A percentile compares a stretch with the other conserved stretches of the same genome.
These are phyloP conservation scores for Microcebus tavaratra DNA, from an alignment of 2,113 vertebrate genomes.

Conservation along the genomic window DNA sequence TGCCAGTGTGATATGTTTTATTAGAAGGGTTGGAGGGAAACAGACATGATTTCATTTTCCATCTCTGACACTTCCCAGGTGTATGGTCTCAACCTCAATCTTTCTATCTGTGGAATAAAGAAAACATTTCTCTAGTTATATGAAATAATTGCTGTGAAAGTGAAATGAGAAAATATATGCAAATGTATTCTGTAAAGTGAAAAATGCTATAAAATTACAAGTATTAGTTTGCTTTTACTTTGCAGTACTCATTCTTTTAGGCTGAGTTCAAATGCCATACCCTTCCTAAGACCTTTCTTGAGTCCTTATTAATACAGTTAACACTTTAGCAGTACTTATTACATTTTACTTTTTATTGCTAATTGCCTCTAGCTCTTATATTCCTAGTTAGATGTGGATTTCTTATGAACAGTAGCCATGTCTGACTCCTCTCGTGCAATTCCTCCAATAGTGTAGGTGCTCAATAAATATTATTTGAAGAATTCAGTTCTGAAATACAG, in stretches of 20 bases:
- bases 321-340: not conserved
- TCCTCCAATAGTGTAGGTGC: not conserved
- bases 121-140: not conserved
- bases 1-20: not conserved
- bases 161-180: not conserved
- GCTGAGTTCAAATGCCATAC: not conserved
- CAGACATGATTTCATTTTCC: not conserved
- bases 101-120: not conserved
- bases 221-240: not conserved
- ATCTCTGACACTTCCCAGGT: not conserved
- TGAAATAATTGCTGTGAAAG: not conserved
- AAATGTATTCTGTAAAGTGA: not conserved
- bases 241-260: not conserved
- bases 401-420: not conserved
- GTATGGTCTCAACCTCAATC: not conserved
- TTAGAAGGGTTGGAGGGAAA: conserved; percentile 3
- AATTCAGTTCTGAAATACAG: not conserved
- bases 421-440: not conserved
- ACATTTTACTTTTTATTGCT: conserved; percentile 1
- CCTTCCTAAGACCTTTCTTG: not conserved
- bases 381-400: not conserved
- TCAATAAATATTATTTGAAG: conserved; percentile 29
- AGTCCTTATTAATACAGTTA: not conserved
- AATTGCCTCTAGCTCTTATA: not conserved
- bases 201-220: conserved; percentile 9